Evolutionary conservation across 2,888 invertebrate genomes (phyloP).

Genomic region (Periphyllus acericola): DNA sequence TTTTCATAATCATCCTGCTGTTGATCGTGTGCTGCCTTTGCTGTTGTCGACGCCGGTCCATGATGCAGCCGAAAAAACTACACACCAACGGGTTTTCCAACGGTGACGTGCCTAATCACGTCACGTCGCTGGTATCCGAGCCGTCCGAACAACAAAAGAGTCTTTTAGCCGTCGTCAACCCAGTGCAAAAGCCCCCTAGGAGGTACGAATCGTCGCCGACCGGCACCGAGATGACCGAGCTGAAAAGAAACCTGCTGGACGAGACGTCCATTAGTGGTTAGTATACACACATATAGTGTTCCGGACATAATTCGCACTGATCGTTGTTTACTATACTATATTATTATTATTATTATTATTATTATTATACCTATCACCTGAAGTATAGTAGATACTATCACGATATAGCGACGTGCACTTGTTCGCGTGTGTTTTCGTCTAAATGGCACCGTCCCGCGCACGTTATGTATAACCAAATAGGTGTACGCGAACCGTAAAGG

Average conservation of each 20-base stretch:
- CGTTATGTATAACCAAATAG: not conserved
- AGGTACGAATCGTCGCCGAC: conserved; percentile 80
- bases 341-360: not conserved
- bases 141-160: conserved; percentile 85
- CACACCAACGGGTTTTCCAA: conserved; percentile 72
- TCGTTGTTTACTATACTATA: not conserved
- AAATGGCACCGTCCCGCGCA: not conserved
- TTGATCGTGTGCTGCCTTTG: conserved; percentile 71
- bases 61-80: conserved; percentile 68
- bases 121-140: conserved; percentile 68
- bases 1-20: conserved; percentile 69
- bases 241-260: conserved; percentile 83
- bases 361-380: not conserved
- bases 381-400: not conserved
- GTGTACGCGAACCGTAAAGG: not conserved
- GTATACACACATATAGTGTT: conserved; percentile 13
- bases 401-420: not conserved
- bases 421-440: not conserved
- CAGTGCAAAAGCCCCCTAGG: conserved; percentile 84
- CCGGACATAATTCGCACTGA: not conserved
- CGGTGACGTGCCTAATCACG: conserved; percentile 73
- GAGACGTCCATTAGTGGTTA: conserved; percentile 68
- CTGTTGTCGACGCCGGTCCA: conserved; percentile 69
- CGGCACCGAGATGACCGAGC: conserved; percentile 83
- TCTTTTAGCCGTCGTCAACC: conserved; percentile 84